Base-by-base conservation (phyloP, 1,140 invertebrate species). In the Drosophila paulistorum region DNA sequence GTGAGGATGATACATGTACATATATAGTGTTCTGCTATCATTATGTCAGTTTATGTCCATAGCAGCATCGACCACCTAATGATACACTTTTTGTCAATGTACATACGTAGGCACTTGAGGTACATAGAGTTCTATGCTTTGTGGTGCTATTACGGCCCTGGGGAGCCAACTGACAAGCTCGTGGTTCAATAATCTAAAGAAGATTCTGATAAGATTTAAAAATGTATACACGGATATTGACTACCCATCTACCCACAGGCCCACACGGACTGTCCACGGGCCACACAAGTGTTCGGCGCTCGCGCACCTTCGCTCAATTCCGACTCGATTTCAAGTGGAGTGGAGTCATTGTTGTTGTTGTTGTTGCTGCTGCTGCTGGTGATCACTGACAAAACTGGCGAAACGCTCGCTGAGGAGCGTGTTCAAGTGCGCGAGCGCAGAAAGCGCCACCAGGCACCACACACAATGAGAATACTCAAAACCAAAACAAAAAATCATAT, bases 131-230 rank as follows among this genome's bases (percentile, higher is more conserved):
- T 39, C 37, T 39, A 37, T 37, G 10, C 37, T 39, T 11, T 39
- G 37, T 0, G 10, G 11, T 39, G 37, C 11, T 63, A 65, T 57
- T 37, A 17, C 37, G 30, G 63, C 63, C 35, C 45, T 74, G 55
- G 26, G 68, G 63, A 35, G 23, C 7, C 3, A 3, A 62, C 54
- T 84, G 80, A 80, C 76, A 76, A 79, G 77, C 55, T 63, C 45
- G 64, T 68, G 61, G 41, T 60, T 39, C 59, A 63, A 68, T 83
- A 86, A 87, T 89, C 79, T 74, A 71, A 62, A 77, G 83, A 73
- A 87, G 83, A 79, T 37, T 79, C 9, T 39, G 79, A 82, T 82
- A 81, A 81, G 80, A 82, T 80, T 80, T 60, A 66, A 79, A 75
- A 75, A 7, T 7, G 30, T 55, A 41, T 51, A 39, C 41, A 42